A percentile compares a stretch with the other conserved stretches of the same genome.
These are phyloP conservation scores for Liparis tanakae DNA, from an alignment of 2,797 vertebrate genomes.

Conservation along the genomic window DNA sequence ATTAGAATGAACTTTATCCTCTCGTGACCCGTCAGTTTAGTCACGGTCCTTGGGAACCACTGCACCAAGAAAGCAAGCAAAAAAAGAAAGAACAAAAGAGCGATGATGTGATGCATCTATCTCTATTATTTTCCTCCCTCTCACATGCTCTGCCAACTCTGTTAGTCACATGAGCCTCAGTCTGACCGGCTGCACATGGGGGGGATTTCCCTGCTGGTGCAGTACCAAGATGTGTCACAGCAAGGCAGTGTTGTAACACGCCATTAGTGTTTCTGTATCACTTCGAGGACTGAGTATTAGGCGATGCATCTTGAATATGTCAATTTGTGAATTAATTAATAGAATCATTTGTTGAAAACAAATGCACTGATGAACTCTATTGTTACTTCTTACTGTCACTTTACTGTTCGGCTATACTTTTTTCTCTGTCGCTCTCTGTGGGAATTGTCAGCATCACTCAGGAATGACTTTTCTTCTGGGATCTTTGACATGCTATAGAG, in stretches of 20 bases:
- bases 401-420: not conserved
- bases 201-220: slow-evolving; percentile 61
- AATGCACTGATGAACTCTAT: not conserved
- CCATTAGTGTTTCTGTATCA: slow-evolving; percentile 11
- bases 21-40: not conserved
- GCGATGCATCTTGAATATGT: not conserved
- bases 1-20: not conserved
- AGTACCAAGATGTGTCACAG: slow-evolving; percentile 63
- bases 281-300: slow-evolving; percentile 4
- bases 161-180: slow-evolving; percentile 27
- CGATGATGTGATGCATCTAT: not conserved
- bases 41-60: not conserved
- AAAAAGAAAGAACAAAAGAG: not conserved
- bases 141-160: not conserved
- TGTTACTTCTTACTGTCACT: not conserved
- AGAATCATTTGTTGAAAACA: not conserved
- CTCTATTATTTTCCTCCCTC: not conserved
- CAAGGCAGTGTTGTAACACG: slow-evolving; percentile 65
- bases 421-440: not conserved
- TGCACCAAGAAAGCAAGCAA: not conserved
- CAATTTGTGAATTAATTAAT: not conserved
- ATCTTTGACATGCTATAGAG: slow-evolving; percentile 8
- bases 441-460: slow-evolving; percentile 42
- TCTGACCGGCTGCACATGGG: slow-evolving; percentile 37
- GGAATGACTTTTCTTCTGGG: slow-evolving; percentile 27